Evolutionary conservation across 2,888 invertebrate genomes (phyloP).

Genomic region (Actias luna): DNA sequence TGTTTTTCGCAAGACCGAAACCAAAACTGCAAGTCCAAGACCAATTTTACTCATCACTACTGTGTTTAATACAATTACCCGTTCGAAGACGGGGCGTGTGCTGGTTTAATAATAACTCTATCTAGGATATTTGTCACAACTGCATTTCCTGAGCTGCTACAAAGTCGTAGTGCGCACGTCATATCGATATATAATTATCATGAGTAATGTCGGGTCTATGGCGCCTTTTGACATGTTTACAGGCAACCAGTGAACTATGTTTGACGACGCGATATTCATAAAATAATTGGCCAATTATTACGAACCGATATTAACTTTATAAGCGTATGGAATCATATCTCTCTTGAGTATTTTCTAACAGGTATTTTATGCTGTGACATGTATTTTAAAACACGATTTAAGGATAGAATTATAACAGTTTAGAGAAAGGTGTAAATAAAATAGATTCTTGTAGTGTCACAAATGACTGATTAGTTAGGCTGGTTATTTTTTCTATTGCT

Average conservation of each 20-base stretch:
- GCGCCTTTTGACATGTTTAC: constrained; percentile 51
- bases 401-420: too few relatives aligned
- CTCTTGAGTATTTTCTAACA: not conserved
- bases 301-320: not conserved
- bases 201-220: constrained; percentile 49
- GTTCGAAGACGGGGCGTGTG: too few relatives aligned
- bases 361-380: not conserved
- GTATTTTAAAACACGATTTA: too few relatives aligned
- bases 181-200: constrained; percentile 45
- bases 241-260: constrained; percentile 27
- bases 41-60: too few relatives aligned
- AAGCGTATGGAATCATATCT: not conserved
- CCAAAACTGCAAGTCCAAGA: too few relatives aligned
- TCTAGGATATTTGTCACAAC: not conserved
- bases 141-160: constrained; percentile 2
- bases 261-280: constrained; percentile 44
- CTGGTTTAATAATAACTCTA: not conserved
- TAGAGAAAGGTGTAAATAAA: too few relatives aligned
- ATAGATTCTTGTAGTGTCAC: too few relatives aligned
- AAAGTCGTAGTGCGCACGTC: constrained; percentile 18
- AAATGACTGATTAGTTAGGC: too few relatives aligned
- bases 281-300: constrained; percentile 50
- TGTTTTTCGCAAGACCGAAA: too few relatives aligned
- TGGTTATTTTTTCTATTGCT: too few relatives aligned
- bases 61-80: too few relatives aligned